Conservation (phyloP, 2,888 invertebrate genomes). For the Sceliomorpha sp. region DNA sequence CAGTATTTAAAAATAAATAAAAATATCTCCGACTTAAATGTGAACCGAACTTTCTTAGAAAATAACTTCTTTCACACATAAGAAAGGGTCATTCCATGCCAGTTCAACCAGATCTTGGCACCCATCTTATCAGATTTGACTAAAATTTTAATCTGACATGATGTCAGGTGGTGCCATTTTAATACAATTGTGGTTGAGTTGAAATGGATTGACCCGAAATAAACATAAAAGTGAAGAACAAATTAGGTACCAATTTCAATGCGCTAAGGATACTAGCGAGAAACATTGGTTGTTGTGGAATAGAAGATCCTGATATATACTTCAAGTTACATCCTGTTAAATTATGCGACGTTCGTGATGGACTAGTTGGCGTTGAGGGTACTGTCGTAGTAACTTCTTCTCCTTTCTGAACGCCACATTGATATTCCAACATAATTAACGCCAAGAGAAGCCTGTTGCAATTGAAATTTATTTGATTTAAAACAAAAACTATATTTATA, state of each 20-base stretch:
- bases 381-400: conserved; percentile 73
- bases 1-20: neutral
- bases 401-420: conserved; percentile 83
- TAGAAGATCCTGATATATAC: conserved; percentile 84
- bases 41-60: no score
- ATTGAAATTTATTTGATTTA: conserved; percentile 2
- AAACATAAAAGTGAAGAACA: conserved; percentile 9
- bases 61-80: no score
- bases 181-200: no score
- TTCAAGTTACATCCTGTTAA: conserved; percentile 80
- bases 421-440: conserved; percentile 88
- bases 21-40: no score
- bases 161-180: no score
- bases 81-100: no score
- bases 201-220: no score
- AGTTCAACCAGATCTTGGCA: no score
- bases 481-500: neutral
- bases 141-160: no score
- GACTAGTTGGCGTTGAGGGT: conserved; percentile 66
- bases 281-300: conserved; percentile 92
- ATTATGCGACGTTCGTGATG: conserved; percentile 67
- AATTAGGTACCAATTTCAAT: conserved; percentile 82
- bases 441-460: conserved; percentile 84
- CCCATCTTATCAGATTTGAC: no score
- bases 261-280: conserved; percentile 89